Conservation (phyloP, 64 coral and sea anemone species). For the Montipora cactus region DNA sequence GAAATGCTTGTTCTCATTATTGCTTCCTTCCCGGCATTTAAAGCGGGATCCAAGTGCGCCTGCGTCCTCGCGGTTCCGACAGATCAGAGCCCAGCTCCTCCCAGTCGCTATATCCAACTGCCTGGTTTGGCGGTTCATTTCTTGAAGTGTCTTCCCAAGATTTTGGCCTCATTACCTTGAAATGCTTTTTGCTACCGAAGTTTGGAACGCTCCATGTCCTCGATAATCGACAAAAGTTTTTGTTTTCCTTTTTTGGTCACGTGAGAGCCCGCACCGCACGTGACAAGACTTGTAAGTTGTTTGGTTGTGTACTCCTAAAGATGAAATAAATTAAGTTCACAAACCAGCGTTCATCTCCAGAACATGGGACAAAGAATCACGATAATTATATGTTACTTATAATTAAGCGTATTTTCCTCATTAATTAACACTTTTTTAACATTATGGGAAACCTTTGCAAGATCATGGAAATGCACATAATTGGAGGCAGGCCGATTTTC, state of each 20-base stretch:
- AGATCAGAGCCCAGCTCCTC: background rate
- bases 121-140: background rate
- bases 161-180: background rate
- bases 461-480: too few species aligned
- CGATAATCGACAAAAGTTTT: slow-evolving; percentile 88
- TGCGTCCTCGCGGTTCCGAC: too few species aligned
- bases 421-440: too few species aligned
- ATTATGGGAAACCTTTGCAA: too few species aligned
- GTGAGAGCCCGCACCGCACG: slow-evolving; percentile 95
- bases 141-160: background rate
- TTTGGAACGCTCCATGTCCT: slow-evolving; percentile 79
- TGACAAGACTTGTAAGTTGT: slow-evolving; percentile 93
- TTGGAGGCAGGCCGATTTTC: too few species aligned
- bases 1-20: too few species aligned
- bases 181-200: background rate
- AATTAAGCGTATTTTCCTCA: too few species aligned
- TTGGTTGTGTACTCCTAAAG: slow-evolving; percentile 93
- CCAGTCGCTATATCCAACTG: background rate
- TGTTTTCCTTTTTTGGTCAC: slow-evolving; percentile 98
- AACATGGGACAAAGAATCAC: background rate
- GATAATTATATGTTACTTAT: too few species aligned
- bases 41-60: too few species aligned
- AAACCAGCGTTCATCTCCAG: background rate
- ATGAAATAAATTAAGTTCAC: background rate
- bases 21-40: too few species aligned